Evolutionary conservation across 2,113 vertebrate genomes (phyloP), one percentile per base, ranked within the genome.

Genomic region (Porphyrio hochstetteri): DNA sequence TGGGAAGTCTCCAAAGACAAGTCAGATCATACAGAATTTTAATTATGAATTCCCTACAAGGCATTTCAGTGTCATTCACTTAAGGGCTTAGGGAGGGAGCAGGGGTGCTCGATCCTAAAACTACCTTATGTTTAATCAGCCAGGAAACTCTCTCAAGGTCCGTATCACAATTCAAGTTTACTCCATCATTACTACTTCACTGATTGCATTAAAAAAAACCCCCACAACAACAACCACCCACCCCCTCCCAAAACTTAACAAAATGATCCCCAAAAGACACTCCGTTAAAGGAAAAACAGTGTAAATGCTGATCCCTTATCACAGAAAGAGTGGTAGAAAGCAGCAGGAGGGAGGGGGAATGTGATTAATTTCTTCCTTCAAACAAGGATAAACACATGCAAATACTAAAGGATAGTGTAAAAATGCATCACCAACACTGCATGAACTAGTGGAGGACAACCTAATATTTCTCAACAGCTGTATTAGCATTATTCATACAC

Each of bases 351-450:
- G 57, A 93, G 25, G 35, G 25, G 55, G 20, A 61, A 92, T 77
- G 69, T 76, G 70, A 87, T 82, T 82, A 87, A 92, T 87, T 94
- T 63, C 67, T 94, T 79, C 82, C 67, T 92, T 94, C 67, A 87
- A 84, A 36, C 50, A 69, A 92, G 42, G 35, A 64, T 42, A 88
- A 93, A 86, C 53, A 82, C 67, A 90, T 28, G 61, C 21, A 92
- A 91, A 93, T 82, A 71, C 12, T 60, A 35, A 63, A 59, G 46
- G 88, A 91, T 48, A 25, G 46, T 42, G 46, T 77, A 46, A 85
- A 88, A 93, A 80, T 82, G 55, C 71, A 91, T 65, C 63, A 88
- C 69, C n/a, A 77, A 71, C 48, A 55, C 40, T 46, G 36, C 40
- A 72, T 57, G 70, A 91, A 80, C 63, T 75, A 79, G 38, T 80